phyloP scores from a whole-genome alignment of 53 echinoderm and acorn worm species.

The Astropecten irregularis region DNA sequence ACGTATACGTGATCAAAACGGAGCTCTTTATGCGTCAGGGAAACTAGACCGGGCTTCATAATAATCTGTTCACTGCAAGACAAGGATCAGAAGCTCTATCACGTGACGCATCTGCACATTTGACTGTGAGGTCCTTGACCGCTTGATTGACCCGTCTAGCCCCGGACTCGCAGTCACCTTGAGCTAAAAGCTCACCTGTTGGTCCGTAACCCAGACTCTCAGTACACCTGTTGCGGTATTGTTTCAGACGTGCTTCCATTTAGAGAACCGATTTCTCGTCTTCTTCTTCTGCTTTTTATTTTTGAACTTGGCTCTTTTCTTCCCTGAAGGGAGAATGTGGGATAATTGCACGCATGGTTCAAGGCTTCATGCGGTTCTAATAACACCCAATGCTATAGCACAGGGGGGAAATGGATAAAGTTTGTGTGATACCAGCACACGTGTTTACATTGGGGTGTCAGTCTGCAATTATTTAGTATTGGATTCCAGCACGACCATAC shows the following conservation, averaged over 20 bases:
- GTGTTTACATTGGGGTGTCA: constrained; percentile 31
- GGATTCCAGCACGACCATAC: constrained; percentile 25
- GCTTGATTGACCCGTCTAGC: constrained; percentile 18
- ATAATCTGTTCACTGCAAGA: no score
- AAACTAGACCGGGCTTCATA: no score
- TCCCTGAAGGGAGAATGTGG: constrained; percentile 19
- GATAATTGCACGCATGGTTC: constrained; percentile 47
- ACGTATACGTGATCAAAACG: no score
- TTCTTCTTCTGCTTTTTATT: neutral
- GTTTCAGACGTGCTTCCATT: constrained; percentile 50
- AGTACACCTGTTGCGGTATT: constrained; percentile 42
- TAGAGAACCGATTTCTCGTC: constrained; percentile 32
- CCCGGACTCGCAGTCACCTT: constrained; percentile 14
- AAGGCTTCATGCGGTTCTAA: constrained; percentile 11
- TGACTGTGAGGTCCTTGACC: constrained; percentile 46
- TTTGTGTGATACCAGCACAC: neutral
- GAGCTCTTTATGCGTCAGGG: no score
- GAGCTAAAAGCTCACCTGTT: constrained; percentile 34
- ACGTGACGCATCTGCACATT: neutral
- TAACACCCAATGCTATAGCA: neutral
- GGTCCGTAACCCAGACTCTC: constrained; percentile 51
- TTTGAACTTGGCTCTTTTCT: constrained; percentile 16
- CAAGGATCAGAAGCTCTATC: no score
- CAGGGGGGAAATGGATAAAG: neutral
- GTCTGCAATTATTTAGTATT: constrained; percentile 21